Evolutionary conservation across 1,140 invertebrate species (phyloP).

Genomic region (Trichoplusia ni): DNA sequence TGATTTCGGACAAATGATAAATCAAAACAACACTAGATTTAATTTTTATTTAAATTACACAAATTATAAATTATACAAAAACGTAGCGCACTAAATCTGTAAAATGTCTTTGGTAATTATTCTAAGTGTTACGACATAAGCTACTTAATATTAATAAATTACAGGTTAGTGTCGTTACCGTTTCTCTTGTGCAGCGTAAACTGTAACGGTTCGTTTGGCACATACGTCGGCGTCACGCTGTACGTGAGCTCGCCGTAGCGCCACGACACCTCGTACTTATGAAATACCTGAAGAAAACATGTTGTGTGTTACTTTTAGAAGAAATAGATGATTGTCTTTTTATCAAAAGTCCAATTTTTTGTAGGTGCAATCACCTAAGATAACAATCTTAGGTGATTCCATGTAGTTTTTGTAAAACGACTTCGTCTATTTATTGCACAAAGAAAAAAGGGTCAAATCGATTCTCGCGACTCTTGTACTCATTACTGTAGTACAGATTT

Average conservation of each 20-base stretch:
- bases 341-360: no score
- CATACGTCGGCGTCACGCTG: slow-evolving; percentile 87
- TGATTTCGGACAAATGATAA: no score
- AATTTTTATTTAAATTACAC: not conserved
- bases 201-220: slow-evolving; percentile 86
- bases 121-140: not conserved
- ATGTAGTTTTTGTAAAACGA: no score
- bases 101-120: slow-evolving; percentile 7
- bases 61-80: not conserved
- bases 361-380: no score
- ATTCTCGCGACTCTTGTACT: no score
- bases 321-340: no score
- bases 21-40: no score
- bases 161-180: not conserved
- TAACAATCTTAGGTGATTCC: no score
- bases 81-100: not conserved
- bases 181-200: slow-evolving; percentile 80
- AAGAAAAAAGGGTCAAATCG: no score
- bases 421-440: no score
- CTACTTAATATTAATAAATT: slow-evolving; percentile 3
- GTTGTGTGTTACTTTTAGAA: no score
- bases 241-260: slow-evolving; percentile 84
- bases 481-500: no score
- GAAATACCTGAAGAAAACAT: slow-evolving; percentile 84
- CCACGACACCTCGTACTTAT: slow-evolving; percentile 86